These are phyloP conservation scores for Sarcophaga rosellei DNA, from an alignment of 2,888 invertebrate genomes.

Conservation along the genomic window DNA sequence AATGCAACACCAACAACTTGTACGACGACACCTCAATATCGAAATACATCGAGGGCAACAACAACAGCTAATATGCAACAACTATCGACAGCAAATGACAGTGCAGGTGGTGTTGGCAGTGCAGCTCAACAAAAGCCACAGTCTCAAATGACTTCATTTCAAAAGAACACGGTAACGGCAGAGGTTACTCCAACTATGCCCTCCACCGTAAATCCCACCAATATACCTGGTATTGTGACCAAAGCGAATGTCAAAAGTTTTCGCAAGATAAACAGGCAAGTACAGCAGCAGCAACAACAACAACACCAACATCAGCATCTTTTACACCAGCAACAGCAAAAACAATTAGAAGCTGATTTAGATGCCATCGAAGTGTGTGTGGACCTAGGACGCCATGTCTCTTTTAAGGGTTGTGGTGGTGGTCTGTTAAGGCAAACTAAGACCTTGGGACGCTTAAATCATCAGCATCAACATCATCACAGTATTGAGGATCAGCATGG, in stretches of 20 bases:
- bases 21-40: conserved; percentile 72
- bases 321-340: conserved; percentile 56
- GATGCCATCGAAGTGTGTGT: no score
- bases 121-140: conserved; percentile 29
- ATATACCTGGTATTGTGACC: conserved; percentile 28
- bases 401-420: no score
- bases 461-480: conserved; percentile 56
- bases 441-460: no score
- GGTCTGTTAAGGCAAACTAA: no score
- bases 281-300: conserved; percentile 40
- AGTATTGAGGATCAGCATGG: conserved; percentile 49
- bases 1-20: conserved; percentile 55
- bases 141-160: conserved; percentile 45
- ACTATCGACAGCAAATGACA: conserved; percentile 24
- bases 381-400: no score
- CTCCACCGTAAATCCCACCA: conserved; percentile 53
- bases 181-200: conserved; percentile 53
- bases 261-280: conserved; percentile 57
- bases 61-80: conserved; percentile 20
- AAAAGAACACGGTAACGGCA: conserved; percentile 45
- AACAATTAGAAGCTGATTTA: conserved; percentile 76
- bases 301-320: conserved; percentile 64
- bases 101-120: not conserved
- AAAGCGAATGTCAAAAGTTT: conserved; percentile 55
- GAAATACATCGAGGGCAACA: conserved; percentile 82